Evolutionary conservation across 2,797 vertebrate species (phyloP).

Genomic region (Sphaeramia orbicularis): DNA sequence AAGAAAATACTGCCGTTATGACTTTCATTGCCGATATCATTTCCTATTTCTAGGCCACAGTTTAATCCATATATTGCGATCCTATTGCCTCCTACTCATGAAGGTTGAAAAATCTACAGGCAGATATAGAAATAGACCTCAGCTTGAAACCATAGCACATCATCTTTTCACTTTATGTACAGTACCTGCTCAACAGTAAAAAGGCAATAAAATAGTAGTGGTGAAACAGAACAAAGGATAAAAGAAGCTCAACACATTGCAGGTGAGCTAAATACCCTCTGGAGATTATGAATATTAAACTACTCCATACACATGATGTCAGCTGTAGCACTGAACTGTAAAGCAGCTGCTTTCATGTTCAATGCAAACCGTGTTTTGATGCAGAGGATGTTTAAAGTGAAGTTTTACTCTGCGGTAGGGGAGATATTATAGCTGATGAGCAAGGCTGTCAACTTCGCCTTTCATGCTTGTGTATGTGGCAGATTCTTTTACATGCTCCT

Average conservation of each 20-base stretch:
- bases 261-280: conserved; percentile 29
- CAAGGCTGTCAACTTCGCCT: conserved; percentile 6
- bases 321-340: not conserved
- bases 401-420: conserved; percentile 22
- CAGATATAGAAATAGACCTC: conserved; percentile 21
- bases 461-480: not conserved
- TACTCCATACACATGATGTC: conserved; percentile 16
- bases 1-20: conserved; percentile 47
- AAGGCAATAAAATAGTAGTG: conserved; percentile 6
- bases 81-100: conserved; percentile 30
- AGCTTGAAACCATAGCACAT: conserved; percentile 30
- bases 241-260: conserved; percentile 23
- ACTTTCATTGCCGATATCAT: conserved; percentile 57
- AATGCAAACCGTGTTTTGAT: conserved; percentile 11
- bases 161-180: conserved; percentile 18
- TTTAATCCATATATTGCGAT: conserved; percentile 46
- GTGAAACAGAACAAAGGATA: conserved; percentile 16
- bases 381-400: conserved; percentile 3
- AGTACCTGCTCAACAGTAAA: conserved; percentile 16
- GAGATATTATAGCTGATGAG: conserved; percentile 9
- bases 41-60: conserved; percentile 41
- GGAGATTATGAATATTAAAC: conserved; percentile 24
- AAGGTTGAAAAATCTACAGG: conserved; percentile 33
- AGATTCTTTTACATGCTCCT: not conserved
- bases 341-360: conserved; percentile 26